Percentiles rank a stretch among this genome's conserved stretches.
phyloP scores from a whole-genome alignment of 2,113 vertebrate genomes.

The Colossoma macropomum region DNA sequence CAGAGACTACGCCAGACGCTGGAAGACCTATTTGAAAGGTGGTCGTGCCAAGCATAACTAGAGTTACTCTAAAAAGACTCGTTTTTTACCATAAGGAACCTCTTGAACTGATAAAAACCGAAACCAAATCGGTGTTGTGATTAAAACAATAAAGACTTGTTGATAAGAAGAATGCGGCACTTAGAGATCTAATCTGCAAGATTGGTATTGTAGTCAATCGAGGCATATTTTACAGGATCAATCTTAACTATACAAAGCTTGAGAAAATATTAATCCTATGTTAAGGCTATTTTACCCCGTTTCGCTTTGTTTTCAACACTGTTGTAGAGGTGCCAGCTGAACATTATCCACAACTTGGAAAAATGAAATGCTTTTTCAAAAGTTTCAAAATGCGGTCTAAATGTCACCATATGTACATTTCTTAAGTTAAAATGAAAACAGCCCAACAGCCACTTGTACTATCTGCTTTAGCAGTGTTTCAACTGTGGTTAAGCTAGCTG shows the following conservation, averaged over 20 bases:
- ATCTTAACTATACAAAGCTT: too few species aligned
- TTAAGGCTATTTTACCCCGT: background rate
- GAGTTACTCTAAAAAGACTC: background rate
- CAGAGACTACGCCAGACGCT: slow-evolving; percentile 83
- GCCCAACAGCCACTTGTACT: too few species aligned
- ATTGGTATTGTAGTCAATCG: background rate
- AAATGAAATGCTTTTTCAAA: too few species aligned
- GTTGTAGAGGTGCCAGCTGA: too few species aligned
- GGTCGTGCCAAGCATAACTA: slow-evolving; percentile 89
- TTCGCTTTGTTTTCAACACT: too few species aligned
- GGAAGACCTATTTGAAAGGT: slow-evolving; percentile 88
- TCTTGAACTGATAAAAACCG: background rate
- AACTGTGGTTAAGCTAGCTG: background rate
- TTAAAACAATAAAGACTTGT: slow-evolving; percentile 1
- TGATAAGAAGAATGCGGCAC: background rate
- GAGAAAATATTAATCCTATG: too few species aligned
- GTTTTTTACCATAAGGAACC: background rate
- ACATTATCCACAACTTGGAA: too few species aligned
- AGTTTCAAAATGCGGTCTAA: too few species aligned
- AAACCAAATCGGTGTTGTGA: background rate
- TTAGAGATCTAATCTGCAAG: background rate
- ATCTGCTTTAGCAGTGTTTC: too few species aligned
- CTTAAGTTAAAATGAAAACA: too few species aligned
- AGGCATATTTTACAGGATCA: background rate
- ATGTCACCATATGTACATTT: too few species aligned